A percentile compares a stretch with the other conserved stretches of the same genome.
phyloP scores from a whole-genome alignment of 2,888 invertebrate genomes.

The Glomeris marginata region DNA sequence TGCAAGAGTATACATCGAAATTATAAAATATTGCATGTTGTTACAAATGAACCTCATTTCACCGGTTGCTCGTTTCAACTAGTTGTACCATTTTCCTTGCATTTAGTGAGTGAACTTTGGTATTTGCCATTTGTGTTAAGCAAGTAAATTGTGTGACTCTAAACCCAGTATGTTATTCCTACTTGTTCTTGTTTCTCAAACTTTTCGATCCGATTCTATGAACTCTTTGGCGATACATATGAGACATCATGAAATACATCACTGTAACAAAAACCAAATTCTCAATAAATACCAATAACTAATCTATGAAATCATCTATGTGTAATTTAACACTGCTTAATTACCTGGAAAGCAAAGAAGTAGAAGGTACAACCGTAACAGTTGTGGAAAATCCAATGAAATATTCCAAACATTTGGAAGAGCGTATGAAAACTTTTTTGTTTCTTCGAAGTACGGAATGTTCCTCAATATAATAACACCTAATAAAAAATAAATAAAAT shows the following conservation, averaged over 20 bases:
- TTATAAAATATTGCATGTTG: no score
- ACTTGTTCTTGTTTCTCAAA: constrained; percentile 1
- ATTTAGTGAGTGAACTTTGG: no score
- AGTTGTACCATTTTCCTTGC: no score
- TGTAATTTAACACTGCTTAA: constrained; percentile 12
- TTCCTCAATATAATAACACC: constrained; percentile 41
- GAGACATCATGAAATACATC: constrained; percentile 59
- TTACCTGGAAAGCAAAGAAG: constrained; percentile 55
- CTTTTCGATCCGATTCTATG: constrained; percentile 42
- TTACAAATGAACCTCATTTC: no score
- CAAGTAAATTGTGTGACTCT: no score
- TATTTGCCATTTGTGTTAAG: no score
- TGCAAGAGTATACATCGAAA: no score
- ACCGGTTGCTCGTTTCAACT: no score
- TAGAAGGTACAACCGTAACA: constrained; percentile 61
- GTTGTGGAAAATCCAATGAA: constrained; percentile 66
- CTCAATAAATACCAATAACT: neutral
- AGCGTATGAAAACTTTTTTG: constrained; percentile 51
- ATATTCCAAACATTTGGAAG: constrained; percentile 76
- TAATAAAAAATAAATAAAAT: constrained; percentile 18
- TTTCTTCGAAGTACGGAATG: constrained; percentile 79
- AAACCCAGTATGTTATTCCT: no score
- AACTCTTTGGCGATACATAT: constrained; percentile 62
- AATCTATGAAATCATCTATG: neutral
- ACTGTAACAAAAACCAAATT: constrained; percentile 27